phyloP scores from a whole-genome alignment of 2,888 invertebrate genomes.

The Habrosyne pyritoides region DNA sequence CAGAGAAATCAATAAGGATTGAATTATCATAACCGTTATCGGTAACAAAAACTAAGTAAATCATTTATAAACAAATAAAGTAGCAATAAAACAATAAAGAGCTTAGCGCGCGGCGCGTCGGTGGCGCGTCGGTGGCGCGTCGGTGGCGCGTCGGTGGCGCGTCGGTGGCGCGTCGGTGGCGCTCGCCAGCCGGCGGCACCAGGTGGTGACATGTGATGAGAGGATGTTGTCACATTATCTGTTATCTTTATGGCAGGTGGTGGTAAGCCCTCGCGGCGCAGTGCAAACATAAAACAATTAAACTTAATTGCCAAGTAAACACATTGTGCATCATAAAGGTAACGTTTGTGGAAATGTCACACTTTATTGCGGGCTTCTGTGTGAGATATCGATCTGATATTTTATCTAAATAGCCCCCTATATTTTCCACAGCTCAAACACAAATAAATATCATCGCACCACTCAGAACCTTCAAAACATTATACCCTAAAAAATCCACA shows the following conservation, averaged over 20 bases:
- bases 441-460: too few relatives aligned
- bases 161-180: too few relatives aligned
- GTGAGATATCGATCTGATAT: not conserved
- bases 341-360: not conserved
- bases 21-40: too few relatives aligned
- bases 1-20: too few relatives aligned
- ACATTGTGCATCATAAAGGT: not conserved
- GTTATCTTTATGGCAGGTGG: not conserved
- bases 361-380: not conserved
- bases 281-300: not conserved
- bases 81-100: not conserved
- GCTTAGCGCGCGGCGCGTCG: not conserved
- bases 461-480: too few relatives aligned
- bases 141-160: too few relatives aligned
- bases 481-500: too few relatives aligned
- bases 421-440: not conserved
- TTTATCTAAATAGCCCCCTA: not conserved
- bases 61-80: not conserved
- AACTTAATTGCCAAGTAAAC: not conserved
- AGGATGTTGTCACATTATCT: not conserved
- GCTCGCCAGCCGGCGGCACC: not conserved
- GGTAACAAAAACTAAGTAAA: not conserved
- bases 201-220: not conserved
- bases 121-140: too few relatives aligned
- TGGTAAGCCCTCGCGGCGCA: not conserved